These are phyloP conservation scores for Elachura formosa DNA, from an alignment of 2,113 vertebrate genomes.

Conservation along the genomic window DNA sequence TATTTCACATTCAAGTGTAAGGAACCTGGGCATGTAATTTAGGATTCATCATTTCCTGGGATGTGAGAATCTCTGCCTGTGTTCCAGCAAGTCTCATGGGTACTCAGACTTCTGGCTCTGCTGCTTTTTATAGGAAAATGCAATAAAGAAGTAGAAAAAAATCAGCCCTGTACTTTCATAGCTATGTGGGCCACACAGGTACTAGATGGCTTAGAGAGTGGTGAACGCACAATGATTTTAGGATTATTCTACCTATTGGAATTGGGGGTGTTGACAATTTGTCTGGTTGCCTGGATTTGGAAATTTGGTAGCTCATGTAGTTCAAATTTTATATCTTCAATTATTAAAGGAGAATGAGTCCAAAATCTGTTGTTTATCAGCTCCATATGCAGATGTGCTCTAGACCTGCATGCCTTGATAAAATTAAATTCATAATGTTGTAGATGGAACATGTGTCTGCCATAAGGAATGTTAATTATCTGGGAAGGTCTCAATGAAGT, in stretches of 20 bases:
- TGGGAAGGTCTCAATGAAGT: not conserved
- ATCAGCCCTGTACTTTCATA: not conserved
- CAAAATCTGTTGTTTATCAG: not conserved
- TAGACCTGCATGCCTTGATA: not conserved
- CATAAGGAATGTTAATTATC: not conserved
- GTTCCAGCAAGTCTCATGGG: not conserved
- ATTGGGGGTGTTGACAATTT: not conserved
- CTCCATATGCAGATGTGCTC: not conserved
- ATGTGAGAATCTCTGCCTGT: not conserved
- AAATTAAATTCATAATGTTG: not conserved
- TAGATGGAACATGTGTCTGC: not conserved
- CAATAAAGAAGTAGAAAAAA: not conserved
- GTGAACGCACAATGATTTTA: not conserved
- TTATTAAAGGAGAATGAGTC: not conserved
- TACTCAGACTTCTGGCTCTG: not conserved
- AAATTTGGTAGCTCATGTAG: not conserved
- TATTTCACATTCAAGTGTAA: not conserved
- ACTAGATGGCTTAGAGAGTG: not conserved
- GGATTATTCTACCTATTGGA: not conserved
- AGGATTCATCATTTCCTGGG: not conserved
- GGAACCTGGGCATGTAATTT: not conserved
- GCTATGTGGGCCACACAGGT: not conserved
- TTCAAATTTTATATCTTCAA: not conserved
- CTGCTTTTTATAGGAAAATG: not conserved
- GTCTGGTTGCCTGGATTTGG: not conserved